Base-by-base conservation (phyloP, 2,888 invertebrate species). In the Aspidiotus rigidus region DNA sequence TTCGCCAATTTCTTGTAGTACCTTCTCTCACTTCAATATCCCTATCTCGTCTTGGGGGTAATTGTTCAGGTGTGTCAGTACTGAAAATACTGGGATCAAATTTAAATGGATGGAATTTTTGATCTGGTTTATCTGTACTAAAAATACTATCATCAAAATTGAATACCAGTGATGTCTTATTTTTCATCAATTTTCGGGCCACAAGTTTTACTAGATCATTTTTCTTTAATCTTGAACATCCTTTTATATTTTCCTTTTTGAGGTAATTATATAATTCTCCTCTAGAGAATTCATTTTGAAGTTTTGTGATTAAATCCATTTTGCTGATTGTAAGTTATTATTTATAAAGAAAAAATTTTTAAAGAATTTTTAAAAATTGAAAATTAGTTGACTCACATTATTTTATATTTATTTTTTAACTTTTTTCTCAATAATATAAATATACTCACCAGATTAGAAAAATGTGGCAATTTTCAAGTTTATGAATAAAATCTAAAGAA, bases 41-140 rank as follows among this genome's bases (percentile, higher is more conserved):
- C 49, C 49, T 49, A 49, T 49, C 49, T 49, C 55, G 17, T 64
- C 28, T 53, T 56, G 40, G 64, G 15, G 56, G 64, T 64, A 64
- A 64, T 64, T 64, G 64, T 40, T 64, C 62, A n/a, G 62, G 49
- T 62, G 41, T 62, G 13, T 62, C 62, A 44, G 16, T 60, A 60
- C 60, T 60, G 60, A 60, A 60, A 60, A 60, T 60, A 60, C 60
- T 60, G 40, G 60, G 60, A 60, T 60, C 60, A 60, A 60, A 60
- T 60, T 60, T 40, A 60, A 60, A 60, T 40, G 17, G 60, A 39
- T 40, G 13, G 28, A 49, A 49, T 49, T 49, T 49, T 11, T 60
- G 60, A 60, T 60, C 49, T 42, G 53, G 63, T 63, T 63, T 63
- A 44, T 63, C 63, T 44, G 42, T 63, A 63, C 49, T 63, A 53